Base-by-base conservation (phyloP, 2,113 vertebrate genomes). In the Tringa solitaria region DNA sequence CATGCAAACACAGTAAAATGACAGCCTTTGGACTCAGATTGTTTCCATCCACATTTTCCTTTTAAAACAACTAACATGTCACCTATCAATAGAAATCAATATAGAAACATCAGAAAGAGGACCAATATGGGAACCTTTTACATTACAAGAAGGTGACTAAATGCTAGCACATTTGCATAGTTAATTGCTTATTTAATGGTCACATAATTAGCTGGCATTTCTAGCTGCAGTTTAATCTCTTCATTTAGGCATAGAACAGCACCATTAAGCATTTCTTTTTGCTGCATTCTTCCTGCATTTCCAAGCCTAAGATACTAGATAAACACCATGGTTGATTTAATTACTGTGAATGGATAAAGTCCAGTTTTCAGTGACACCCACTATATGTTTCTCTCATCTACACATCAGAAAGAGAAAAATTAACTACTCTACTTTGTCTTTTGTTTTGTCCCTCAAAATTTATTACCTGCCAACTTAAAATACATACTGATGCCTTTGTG, bases 191-290 rank as follows among this genome's bases (percentile, higher is more conserved):
- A 70, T 90, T 80, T 93, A 90, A 82, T 69, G 30, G 48, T 59
- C 77, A 91, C 6, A 17, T 83, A 85, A 93, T 94, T 82, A 95
- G 9, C 37, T 86, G 50, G 27, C 63, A 77, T 90, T 96, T 93
- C 50, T 78, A 87, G 45, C 33, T 46, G n/a, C 17, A 59, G 14
- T 54, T 65, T 91, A 77, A 87, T 83, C 35, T 90, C 24, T 93
- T 84, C 43, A 45, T 73, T 96, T 83, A 77, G 50, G 46, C 7
- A 70, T 48, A 90, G 79, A 90, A 76, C 39, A 76, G 4, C 28
- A 83, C 16, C 28, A 69, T 70, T 87, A 94, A 61, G 15, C 41
- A 73, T 65, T 79, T 83, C 37, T 54, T 87, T 92, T 90, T 94
- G 45, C 28, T 82, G 20, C 17, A 54, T 1, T 87, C 21, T 61